These are phyloP conservation scores for Valencia hispanica DNA, from an alignment of 2,797 vertebrate genomes.

Conservation along the genomic window DNA sequence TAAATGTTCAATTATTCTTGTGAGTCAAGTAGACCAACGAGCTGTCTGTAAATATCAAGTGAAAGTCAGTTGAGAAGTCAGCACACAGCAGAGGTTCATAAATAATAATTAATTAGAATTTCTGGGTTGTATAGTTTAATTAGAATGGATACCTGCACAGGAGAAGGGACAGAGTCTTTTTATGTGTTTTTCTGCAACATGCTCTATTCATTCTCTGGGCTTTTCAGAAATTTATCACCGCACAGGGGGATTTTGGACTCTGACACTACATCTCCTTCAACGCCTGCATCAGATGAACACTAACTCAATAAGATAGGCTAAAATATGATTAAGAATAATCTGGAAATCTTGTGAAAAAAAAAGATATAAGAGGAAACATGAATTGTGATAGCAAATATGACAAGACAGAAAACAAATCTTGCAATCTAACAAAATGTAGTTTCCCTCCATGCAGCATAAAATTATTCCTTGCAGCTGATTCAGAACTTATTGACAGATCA, in stretches of 20 bases:
- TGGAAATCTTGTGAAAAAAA: neutral
- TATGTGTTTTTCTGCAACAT: neutral
- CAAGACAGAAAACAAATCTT: conserved; percentile 17
- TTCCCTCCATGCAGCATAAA: neutral
- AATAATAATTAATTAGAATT: neutral
- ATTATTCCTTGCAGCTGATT: conserved; percentile 20
- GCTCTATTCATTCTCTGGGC: neutral
- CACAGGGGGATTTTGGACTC: neutral
- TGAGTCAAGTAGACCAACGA: neutral
- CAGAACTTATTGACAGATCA: conserved; percentile 9
- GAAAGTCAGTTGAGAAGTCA: neutral
- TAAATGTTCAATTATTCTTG: neutral
- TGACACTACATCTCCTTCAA: conserved; percentile 1
- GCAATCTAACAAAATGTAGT: conserved; percentile 4
- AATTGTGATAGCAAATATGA: neutral
- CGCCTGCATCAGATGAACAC: conserved; percentile 3
- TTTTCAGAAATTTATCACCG: neutral
- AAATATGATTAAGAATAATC: conserved; percentile 8
- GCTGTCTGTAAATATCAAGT: neutral
- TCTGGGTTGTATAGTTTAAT: neutral
- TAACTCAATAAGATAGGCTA: conserved; percentile 10
- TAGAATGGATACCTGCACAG: neutral
- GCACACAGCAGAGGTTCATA: neutral
- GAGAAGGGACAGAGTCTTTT: neutral
- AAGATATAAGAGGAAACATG: neutral